phyloP scores from a whole-genome alignment of 2,888 invertebrate species.

The Chymomyza procnemis region DNA sequence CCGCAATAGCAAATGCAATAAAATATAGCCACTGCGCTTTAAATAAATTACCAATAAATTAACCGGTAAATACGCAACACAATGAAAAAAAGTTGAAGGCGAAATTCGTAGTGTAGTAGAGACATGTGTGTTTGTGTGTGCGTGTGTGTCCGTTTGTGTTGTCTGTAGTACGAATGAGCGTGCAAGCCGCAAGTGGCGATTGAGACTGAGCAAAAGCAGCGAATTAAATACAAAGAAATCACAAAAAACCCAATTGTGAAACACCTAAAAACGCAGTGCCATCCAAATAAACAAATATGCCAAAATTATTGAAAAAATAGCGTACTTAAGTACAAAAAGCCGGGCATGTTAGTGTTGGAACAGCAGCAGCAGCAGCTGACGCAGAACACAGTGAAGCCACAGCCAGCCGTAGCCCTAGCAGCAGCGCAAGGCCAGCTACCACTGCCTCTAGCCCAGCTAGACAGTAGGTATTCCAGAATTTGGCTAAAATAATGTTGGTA shows the following conservation, averaged over 20 bases:
- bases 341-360: constrained; percentile 51
- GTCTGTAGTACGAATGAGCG: constrained; percentile 56
- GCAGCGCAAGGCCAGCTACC: background rate
- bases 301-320: constrained; percentile 9
- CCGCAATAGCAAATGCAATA: background rate
- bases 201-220: constrained; percentile 24
- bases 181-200: constrained; percentile 39
- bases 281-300: constrained; percentile 12
- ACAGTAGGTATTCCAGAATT: background rate
- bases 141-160: too few species aligned
- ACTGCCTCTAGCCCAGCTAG: background rate
- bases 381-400: constrained; percentile 26
- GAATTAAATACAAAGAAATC: constrained; percentile 31
- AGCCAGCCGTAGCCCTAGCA: constrained; percentile 29
- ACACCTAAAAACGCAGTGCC: background rate
- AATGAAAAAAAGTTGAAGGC: background rate
- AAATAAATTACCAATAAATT: background rate
- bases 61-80: constrained; percentile 37
- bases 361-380: constrained; percentile 38
- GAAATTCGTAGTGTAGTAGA: constrained; percentile 32
- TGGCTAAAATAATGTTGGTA: constrained; percentile 55
- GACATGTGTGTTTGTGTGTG: constrained; percentile 27
- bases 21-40: background rate
- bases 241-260: constrained; percentile 29
- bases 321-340: constrained; percentile 27